A percentile compares a stretch with the other conserved stretches of the same genome.
Evolutionary conservation across 2,113 vertebrate species (phyloP).

Genomic region (Cettia cetti): DNA sequence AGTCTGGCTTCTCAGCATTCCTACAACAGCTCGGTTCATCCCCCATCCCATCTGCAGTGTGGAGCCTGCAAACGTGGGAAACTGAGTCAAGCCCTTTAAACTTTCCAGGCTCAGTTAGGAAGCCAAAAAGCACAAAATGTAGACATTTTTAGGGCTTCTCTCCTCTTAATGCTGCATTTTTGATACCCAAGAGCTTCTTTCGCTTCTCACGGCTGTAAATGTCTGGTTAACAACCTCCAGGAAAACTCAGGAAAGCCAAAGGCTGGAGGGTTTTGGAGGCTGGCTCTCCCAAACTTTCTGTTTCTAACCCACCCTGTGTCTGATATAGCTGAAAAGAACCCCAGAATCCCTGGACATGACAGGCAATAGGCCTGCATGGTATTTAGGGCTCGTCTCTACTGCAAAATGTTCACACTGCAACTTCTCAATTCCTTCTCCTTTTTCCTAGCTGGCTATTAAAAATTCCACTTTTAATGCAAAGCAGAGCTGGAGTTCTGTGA

Average conservation of each 20-base stretch:
- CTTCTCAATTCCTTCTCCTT: background rate
- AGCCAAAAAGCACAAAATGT: background rate
- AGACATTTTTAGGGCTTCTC: background rate
- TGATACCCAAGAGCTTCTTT: background rate
- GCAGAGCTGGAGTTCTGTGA: background rate
- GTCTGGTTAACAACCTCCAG: background rate
- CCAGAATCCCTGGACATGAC: background rate
- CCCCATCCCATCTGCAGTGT: background rate
- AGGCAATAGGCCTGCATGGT: rapidly evolving
- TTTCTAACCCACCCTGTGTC: background rate
- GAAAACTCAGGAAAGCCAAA: background rate
- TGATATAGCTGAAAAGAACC: background rate
- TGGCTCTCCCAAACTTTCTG: background rate
- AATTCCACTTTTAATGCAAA: slow-evolving; percentile 40
- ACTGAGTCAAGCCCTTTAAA: background rate
- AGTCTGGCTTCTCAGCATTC: background rate
- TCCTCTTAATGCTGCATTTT: background rate
- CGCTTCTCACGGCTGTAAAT: rapidly evolving
- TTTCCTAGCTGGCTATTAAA: slow-evolving; percentile 1
- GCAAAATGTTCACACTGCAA: background rate
- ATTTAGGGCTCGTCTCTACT: background rate
- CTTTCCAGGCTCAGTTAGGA: background rate
- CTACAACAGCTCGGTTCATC: background rate
- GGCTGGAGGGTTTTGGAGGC: background rate
- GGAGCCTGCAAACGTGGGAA: background rate